These are phyloP conservation scores for Trichogramma pretiosum DNA, from an alignment of 1,140 invertebrate genomes.

Conservation along the genomic window DNA sequence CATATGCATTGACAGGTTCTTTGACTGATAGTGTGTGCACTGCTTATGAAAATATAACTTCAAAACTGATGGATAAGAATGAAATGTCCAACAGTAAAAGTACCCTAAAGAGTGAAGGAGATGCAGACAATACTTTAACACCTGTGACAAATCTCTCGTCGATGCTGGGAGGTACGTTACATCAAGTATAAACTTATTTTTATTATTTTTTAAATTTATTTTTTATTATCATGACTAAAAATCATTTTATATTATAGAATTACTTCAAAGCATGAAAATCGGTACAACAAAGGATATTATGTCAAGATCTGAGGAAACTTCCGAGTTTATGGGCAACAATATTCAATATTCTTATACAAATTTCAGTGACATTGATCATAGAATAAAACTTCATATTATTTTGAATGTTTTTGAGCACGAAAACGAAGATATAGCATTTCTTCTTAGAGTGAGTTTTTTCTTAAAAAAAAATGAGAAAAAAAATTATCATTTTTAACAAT, in stretches of 20 bases:
- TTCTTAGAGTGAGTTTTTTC: slow-evolving; percentile 38
- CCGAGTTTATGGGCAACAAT: slow-evolving; percentile 22
- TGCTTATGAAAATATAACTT: slow-evolving; percentile 47
- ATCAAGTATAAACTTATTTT: neutral
- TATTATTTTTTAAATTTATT: slow-evolving; percentile 4
- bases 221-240: no score
- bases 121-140: slow-evolving; percentile 22
- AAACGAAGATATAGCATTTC: slow-evolving; percentile 48
- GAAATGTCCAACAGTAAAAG: slow-evolving; percentile 23
- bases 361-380: slow-evolving; percentile 49
- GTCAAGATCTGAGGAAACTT: slow-evolving; percentile 25
- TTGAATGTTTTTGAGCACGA: slow-evolving; percentile 48
- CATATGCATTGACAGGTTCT: slow-evolving; percentile 41
- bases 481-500: slow-evolving; percentile 7
- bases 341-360: slow-evolving; percentile 51
- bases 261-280: slow-evolving; percentile 40
- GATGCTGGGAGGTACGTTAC: slow-evolving; percentile 33
- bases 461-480: neutral
- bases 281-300: slow-evolving; percentile 24
- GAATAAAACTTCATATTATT: slow-evolving; percentile 51
- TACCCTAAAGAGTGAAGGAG: slow-evolving; percentile 18
- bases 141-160: slow-evolving; percentile 34
- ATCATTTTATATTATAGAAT: slow-evolving; percentile 25
- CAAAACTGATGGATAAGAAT: slow-evolving; percentile 24
- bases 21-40: slow-evolving; percentile 56